Evolutionary conservation across 2,797 vertebrate genomes (phyloP), one percentile per base, ranked within the genome.

Genomic region (Nyctalus aviator): DNA sequence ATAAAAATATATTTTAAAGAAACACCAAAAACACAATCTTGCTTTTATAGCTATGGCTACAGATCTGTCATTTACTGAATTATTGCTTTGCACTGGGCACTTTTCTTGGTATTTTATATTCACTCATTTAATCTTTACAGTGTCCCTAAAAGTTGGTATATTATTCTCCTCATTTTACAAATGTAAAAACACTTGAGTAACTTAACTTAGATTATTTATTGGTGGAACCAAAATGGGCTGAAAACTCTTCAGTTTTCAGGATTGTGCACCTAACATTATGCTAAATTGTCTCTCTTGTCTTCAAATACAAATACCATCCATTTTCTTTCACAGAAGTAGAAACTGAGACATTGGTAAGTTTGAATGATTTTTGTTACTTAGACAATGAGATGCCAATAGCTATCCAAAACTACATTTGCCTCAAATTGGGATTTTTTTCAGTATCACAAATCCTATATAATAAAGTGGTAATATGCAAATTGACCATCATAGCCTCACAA

Each of bases 331-430:
- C 32, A 44, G 71, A 90, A 77, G 37, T 44, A 25, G 53, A 88
- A 84, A 94, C 20, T 53, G 30, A 92, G 62, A 20, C 6, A 32
- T 23, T 75, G 30, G 20, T 57, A 76, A 53, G 35, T 41, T 64
- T 92, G 55, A 84, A 41, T 90, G 20, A 23, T 92, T 69, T 90
- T 90, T 30, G 20, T 71, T 82, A 62, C 27, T 25, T 27, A 88
- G n/a, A 68, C 64, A 72, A 6, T 62, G 46, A 90, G 69, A 23
- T 59, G 32, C 32, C 81, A 89, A 32, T 25, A 30, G 2, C 72
- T 77, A 64, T 18, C 25, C 55, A 27, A 73, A 84, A 35, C n/a
- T 41, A 77, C 23, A 21, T 92, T 35, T 90, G 13, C 27, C n/a
- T 77, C 37, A 84, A 76, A 20, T 46, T 72, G n/a, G 32, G 37